phyloP scores from a whole-genome alignment of 2,888 invertebrate genomes.

The Autographa pulchrina region DNA sequence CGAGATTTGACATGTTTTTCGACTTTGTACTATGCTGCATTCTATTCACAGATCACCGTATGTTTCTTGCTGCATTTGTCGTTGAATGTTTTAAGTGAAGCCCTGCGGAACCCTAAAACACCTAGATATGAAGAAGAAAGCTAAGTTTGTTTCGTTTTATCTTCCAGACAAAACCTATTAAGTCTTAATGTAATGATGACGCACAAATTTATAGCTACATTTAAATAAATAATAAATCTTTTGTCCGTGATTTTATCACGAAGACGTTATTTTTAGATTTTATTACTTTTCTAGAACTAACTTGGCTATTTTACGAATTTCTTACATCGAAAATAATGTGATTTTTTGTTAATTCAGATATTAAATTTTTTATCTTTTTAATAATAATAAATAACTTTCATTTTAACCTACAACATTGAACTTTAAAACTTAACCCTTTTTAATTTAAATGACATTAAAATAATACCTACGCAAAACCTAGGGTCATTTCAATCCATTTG shows the following conservation, averaged over 20 bases:
- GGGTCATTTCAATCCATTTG: neutral
- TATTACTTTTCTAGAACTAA: too few species aligned
- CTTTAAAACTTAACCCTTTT: neutral
- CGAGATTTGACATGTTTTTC: too few species aligned
- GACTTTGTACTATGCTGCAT: too few species aligned
- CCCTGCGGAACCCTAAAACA: neutral
- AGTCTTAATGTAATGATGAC: conserved; percentile 4
- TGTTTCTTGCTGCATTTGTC: neutral
- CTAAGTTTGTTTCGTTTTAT: neutral
- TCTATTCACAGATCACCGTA: too few species aligned
- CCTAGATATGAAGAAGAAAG: neutral
- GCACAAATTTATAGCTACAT: neutral
- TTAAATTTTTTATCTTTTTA: too few species aligned
- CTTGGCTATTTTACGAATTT: too few species aligned
- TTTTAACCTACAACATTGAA: too few species aligned
- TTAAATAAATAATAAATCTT: neutral
- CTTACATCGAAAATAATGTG: too few species aligned
- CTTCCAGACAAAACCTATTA: neutral
- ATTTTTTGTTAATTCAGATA: too few species aligned
- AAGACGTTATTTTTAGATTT: too few species aligned
- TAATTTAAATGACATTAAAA: neutral
- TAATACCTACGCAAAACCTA: neutral
- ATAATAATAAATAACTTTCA: too few species aligned
- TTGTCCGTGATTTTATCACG: neutral
- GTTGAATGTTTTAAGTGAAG: neutral